Evolutionary conservation across 2,113 vertebrate genomes (phyloP), one percentile per base, ranked within the genome.

Genomic region (Nyctereutes procyonoides): DNA sequence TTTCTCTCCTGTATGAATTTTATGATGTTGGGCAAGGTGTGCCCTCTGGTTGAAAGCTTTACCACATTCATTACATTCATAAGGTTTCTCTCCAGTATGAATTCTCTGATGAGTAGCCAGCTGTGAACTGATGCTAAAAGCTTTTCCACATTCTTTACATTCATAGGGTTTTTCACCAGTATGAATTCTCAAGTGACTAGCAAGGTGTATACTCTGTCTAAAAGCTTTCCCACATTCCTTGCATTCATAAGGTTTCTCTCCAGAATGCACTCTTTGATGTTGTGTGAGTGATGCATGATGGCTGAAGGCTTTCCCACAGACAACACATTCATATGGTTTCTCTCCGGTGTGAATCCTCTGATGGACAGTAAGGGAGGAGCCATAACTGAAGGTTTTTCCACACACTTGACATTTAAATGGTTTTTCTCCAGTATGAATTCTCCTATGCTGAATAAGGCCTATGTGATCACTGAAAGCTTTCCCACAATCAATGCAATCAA

Each of bases 221-320:
- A 96, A 97, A 28, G 95, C 93, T 77, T 97, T 97, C 30, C 93
- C 96, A 77, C 97, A 97, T 51, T 95, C 87, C 60, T 81, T 92
- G 73, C 95, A 97, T 26, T 73, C 56, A 5, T 95, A 93, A 11
- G 96, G 95, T 63, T 96, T 97, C 86, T 97, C 96, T 86, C 97
- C 95, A 74, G 96, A 81, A 83, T 96, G 97, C 6, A 97, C 86
- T 65, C 96, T 97, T 53, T 98, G 95, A 65, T 97, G 97, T 12
- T 95, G 93, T 48, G 88, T 92, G 88, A 94, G 96, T 22, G 92
- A 97, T 35, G 86, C 90, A 19, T 79, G 81, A 38, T 96, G 86
- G 38, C 97, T 98, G 20, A 98, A 98, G 24, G 95, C 84, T 65
- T 98, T 98, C 38, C 93, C 93, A 93, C 98, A 98, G 24, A 87